These are phyloP conservation scores for Mya arenaria DNA, from an alignment of 1,140 invertebrate genomes.

Conservation along the genomic window DNA sequence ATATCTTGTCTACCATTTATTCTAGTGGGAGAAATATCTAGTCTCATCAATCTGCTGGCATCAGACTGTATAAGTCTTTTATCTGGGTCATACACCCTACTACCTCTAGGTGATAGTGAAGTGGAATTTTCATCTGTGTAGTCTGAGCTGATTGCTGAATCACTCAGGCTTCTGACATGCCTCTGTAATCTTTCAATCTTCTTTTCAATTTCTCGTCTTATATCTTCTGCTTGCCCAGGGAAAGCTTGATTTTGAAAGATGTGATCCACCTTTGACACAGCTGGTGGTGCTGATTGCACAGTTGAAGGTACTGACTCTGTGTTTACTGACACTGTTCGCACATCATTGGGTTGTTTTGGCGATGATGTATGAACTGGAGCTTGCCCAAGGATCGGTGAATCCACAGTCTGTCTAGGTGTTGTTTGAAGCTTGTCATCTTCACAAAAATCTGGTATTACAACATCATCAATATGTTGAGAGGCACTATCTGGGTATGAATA, in stretches of 20 bases:
- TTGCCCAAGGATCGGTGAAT: conserved; percentile 1
- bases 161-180: conserved; percentile 70
- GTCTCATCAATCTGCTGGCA: no score
- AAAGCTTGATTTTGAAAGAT: background rate
- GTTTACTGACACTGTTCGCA: conserved; percentile 63
- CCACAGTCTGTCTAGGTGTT: conserved; percentile 17
- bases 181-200: conserved; percentile 66
- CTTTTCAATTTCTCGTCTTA: conserved; percentile 66
- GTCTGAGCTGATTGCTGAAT: conserved; percentile 79
- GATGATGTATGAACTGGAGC: conserved; percentile 38
- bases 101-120: conserved; percentile 66
- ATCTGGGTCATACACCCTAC: conserved; percentile 60
- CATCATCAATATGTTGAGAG: conserved; percentile 42
- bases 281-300: conserved; percentile 31
- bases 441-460: conserved; percentile 48
- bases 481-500: no score
- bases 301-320: conserved; percentile 47
- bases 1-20: background rate
- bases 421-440: background rate
- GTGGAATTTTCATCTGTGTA: conserved; percentile 75
- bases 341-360: conserved; percentile 29
- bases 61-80: no score
- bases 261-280: conserved; percentile 34
- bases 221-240: conserved; percentile 42
- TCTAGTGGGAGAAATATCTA: conserved; percentile 16